These are phyloP conservation scores for Hirundichthys speculiger DNA, from an alignment of 2,113 vertebrate genomes.

Conservation along the genomic window DNA sequence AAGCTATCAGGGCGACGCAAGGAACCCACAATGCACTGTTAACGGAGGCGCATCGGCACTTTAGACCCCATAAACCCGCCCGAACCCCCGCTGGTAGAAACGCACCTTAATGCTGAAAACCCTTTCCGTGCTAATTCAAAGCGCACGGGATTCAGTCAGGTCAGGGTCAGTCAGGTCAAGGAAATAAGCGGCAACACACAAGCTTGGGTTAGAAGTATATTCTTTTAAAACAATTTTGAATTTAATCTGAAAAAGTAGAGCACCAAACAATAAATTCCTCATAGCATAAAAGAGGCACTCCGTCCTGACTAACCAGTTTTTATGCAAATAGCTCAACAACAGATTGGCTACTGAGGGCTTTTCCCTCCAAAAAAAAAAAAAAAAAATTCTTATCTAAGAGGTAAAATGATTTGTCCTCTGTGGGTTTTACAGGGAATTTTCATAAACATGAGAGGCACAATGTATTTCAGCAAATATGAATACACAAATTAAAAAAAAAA, in stretches of 20 bases:
- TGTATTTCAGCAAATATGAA: slow-evolving; percentile 73
- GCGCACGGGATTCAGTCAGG: too few relatives aligned
- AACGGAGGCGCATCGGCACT: too few relatives aligned
- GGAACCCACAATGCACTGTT: too few relatives aligned
- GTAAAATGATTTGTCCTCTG: slow-evolving; percentile 69
- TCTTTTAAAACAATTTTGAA: slow-evolving; percentile 74
- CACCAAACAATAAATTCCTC: slow-evolving; percentile 78
- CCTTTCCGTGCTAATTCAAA: too few relatives aligned
- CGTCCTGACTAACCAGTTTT: slow-evolving; percentile 61
- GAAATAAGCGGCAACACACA: slow-evolving; percentile 65
- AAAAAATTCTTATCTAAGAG: slow-evolving; percentile 62
- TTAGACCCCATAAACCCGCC: too few relatives aligned
- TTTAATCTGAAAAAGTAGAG: slow-evolving; percentile 79
- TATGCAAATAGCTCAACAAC: slow-evolving; percentile 67
- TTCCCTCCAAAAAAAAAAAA: slow-evolving; percentile 46
- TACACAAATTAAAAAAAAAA: slow-evolving; percentile 61
- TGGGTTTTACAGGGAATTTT: slow-evolving; percentile 66
- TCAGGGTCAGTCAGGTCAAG: neutral
- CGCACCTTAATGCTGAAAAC: too few relatives aligned
- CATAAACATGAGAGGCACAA: slow-evolving; percentile 75
- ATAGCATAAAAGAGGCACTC: slow-evolving; percentile 76
- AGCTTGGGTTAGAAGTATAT: slow-evolving; percentile 65
- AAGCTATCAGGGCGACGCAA: too few relatives aligned
- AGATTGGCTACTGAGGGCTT: slow-evolving; percentile 65
- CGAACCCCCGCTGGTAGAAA: too few relatives aligned